Evolutionary conservation across 35 echinoderm and acorn worm genomes (phyloP), one percentile per base, ranked within the genome.

Genomic region (Holothuria glaberrima): DNA sequence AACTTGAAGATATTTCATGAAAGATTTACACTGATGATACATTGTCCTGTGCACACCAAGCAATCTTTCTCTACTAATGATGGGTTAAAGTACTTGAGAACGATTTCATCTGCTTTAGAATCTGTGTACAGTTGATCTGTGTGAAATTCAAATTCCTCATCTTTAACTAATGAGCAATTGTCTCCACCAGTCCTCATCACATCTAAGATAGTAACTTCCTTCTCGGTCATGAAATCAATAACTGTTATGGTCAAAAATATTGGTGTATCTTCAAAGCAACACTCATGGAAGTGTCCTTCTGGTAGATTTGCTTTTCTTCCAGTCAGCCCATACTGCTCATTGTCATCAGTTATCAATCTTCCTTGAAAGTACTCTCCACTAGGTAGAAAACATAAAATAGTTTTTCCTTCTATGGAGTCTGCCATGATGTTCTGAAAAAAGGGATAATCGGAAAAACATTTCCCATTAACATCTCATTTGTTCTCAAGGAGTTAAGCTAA

Each of bases 221-320:
- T 88, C 18, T 91, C 88, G 18, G 3, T 82, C n/a, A 62, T 22
- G 52, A 54, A 88, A 26, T 89, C 73, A 56, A 88, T 91, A 13
- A 94, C 26, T 57, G 89, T 94, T 34, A 94, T 74, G 24, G 26
- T 65, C 14, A 90, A 90, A 71, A 94, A 94, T 30, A 68, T 14
- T 30, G 93, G 93, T 50, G 84, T 64, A 32, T 94, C 93, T 60
- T 94, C 93, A 33, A 94, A 94, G 59, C 93, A 94, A 48, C 93
- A 94, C 44, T 94, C 58, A 25, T 94, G 93, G 31, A 86, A 94
- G 36, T 68, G 89, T 7, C 78, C 70, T 33, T 90, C 36, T 12
- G 93, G 93, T 26, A 82, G 80, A 25, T 27, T 29, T 31, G 38
- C 62, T 12, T 71, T 86, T 26, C 57, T 91, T 32, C 93, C 93